phyloP scores from a whole-genome alignment of 2,113 vertebrate species.

The Brachypodius melanocephalos region DNA sequence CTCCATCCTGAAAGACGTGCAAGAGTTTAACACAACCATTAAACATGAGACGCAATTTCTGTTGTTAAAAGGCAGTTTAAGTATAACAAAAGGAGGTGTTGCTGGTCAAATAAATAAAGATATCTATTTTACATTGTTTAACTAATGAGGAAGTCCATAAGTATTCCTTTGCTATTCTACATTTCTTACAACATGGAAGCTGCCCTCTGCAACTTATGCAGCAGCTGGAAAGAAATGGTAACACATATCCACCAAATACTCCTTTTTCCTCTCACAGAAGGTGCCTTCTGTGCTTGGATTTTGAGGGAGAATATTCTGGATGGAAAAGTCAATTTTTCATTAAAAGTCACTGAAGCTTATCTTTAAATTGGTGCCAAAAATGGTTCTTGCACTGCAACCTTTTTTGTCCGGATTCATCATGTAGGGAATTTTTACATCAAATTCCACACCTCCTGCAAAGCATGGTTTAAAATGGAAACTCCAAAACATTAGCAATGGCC shows the following conservation, averaged over 20 bases:
- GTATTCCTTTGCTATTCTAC: not conserved
- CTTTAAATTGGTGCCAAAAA: conserved; percentile 8
- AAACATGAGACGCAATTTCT: not conserved
- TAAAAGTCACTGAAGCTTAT: conserved; percentile 31
- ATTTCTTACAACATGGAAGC: not conserved
- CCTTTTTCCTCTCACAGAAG: not conserved
- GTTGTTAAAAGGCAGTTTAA: not conserved
- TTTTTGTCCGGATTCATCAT: not conserved
- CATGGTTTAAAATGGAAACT: conserved; percentile 13
- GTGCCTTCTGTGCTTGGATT: not conserved
- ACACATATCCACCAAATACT: not conserved
- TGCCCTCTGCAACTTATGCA: not conserved
- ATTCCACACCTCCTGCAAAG: conserved; percentile 43
- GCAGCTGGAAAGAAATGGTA: not conserved
- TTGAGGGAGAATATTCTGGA: not conserved
- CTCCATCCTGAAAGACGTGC: not conserved
- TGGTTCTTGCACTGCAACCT: not conserved
- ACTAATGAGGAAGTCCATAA: not conserved
- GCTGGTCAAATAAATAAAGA: not conserved
- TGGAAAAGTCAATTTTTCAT: conserved; percentile 10
- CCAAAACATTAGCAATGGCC: not conserved
- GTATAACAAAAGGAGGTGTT: not conserved
- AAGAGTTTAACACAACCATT: not conserved
- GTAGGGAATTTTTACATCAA: conserved; percentile 13
- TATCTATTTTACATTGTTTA: not conserved